phyloP scores from a whole-genome alignment of 2,888 invertebrate genomes.

The Cantharis nigra region DNA sequence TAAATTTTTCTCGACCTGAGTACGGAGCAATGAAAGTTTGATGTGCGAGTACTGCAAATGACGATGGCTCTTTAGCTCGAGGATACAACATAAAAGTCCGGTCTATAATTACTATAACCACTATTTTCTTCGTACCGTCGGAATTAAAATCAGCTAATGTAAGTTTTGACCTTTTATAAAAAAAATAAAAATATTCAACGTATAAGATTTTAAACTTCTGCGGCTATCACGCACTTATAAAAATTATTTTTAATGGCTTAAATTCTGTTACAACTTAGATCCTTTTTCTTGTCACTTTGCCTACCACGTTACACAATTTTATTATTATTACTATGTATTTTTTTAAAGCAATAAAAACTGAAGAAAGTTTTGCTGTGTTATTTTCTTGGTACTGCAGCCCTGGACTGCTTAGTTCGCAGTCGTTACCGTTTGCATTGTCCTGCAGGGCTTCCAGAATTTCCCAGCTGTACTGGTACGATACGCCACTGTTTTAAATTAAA shows the following conservation, averaged over 20 bases:
- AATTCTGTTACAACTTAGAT: neutral
- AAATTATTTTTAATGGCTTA: neutral
- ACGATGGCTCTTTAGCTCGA: constrained; percentile 23
- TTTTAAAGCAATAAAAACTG: too few relatives aligned
- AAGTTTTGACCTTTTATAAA: constrained; percentile 20
- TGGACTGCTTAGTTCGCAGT: too few relatives aligned
- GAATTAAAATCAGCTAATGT: constrained; percentile 30
- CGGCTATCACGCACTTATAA: constrained; percentile 23
- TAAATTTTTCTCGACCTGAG: neutral
- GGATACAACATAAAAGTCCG: constrained; percentile 23
- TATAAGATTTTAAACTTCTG: constrained; percentile 13
- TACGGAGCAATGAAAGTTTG: constrained; percentile 9
- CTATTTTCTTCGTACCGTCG: constrained; percentile 27
- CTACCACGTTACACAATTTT: neutral
- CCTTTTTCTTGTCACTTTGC: neutral
- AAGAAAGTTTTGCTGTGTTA: too few relatives aligned
- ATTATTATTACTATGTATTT: neutral
- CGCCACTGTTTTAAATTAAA: neutral
- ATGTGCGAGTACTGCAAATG: constrained; percentile 17
- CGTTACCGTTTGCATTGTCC: neutral
- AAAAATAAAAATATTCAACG: constrained; percentile 15
- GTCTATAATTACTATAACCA: constrained; percentile 29
- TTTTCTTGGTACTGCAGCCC: too few relatives aligned
- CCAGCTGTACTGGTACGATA: neutral
- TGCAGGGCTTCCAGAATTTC: neutral